Conservation (phyloP, 92 coral and sea anemone species). For the Plumapathes pennacea region DNA sequence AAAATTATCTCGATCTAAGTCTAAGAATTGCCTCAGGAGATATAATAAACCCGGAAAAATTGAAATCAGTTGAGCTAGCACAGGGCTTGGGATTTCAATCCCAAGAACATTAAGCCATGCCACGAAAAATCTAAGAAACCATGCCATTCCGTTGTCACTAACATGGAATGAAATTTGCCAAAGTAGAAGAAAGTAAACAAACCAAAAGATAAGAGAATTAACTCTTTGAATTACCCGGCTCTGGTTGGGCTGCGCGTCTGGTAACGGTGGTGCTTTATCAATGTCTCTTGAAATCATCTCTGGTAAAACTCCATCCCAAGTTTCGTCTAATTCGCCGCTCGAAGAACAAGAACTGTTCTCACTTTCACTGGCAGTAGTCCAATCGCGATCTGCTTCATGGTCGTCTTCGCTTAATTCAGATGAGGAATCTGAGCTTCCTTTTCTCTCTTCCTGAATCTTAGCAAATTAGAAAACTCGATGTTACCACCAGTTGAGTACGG, state of each 20-base stretch:
- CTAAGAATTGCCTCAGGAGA: conserved; percentile 12
- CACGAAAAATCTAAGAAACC: conserved; percentile 49
- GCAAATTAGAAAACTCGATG: too few relatives aligned
- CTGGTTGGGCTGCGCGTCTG: conserved; percentile 16
- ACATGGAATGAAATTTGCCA: conserved; percentile 42
- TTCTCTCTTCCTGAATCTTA: too few relatives aligned
- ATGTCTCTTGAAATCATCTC: conserved; percentile 35
- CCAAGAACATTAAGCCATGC: conserved; percentile 55
- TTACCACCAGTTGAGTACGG: too few relatives aligned
- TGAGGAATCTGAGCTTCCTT: too few relatives aligned
- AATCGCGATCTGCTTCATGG: too few relatives aligned
- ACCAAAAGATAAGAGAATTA: conserved; percentile 41
- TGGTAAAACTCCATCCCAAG: conserved; percentile 51
- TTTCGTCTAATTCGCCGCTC: conserved; percentile 24
- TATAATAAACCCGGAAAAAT: conserved; percentile 43
- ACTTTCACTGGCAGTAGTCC: too few relatives aligned
- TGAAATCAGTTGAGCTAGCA: conserved; percentile 13
- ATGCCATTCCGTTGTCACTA: conserved; percentile 68
- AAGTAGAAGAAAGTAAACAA: conserved; percentile 37
- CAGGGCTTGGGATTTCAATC: conserved; percentile 22
- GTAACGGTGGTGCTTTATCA: conserved; percentile 34
- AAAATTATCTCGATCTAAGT: conserved; percentile 53
- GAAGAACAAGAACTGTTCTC: too few relatives aligned
- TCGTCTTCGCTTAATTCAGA: too few relatives aligned
- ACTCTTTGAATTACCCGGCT: conserved; percentile 21